phyloP scores from a whole-genome alignment of 2,888 invertebrate species.

The Rhodophaea formosa region DNA sequence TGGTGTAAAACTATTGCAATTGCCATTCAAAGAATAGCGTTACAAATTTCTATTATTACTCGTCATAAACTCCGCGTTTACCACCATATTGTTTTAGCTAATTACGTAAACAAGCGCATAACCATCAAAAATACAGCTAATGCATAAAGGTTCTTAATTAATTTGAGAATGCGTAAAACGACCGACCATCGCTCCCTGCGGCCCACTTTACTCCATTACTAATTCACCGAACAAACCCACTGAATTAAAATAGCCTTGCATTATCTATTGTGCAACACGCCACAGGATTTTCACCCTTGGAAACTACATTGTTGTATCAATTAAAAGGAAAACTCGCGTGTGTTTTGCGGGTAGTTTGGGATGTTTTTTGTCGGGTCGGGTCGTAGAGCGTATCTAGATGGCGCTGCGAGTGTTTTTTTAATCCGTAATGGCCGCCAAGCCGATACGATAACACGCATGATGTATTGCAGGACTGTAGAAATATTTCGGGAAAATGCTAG shows the following conservation, averaged over 20 bases:
- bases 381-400: constrained; percentile 39
- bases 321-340: constrained; percentile 1
- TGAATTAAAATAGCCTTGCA: constrained; percentile 56
- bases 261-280: constrained; percentile 21
- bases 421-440: constrained; percentile 50
- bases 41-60: neutral
- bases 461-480: constrained; percentile 40
- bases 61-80: neutral
- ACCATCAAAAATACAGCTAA: constrained; percentile 7
- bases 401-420: constrained; percentile 25
- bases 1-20: too few relatives aligned
- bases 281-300: constrained; percentile 2
- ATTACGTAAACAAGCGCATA: constrained; percentile 9
- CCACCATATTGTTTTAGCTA: neutral
- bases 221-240: constrained; percentile 63
- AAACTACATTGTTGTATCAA: neutral
- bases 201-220: constrained; percentile 70
- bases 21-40: too few relatives aligned
- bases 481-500: constrained; percentile 24
- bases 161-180: constrained; percentile 34
- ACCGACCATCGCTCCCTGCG: constrained; percentile 41
- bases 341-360: constrained; percentile 1
- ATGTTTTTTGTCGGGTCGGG: constrained; percentile 9
- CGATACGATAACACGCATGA: constrained; percentile 44
- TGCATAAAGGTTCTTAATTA: constrained; percentile 15